Conservation (phyloP, 2,888 invertebrate species). For the Thecocarcelia acutangulata region DNA sequence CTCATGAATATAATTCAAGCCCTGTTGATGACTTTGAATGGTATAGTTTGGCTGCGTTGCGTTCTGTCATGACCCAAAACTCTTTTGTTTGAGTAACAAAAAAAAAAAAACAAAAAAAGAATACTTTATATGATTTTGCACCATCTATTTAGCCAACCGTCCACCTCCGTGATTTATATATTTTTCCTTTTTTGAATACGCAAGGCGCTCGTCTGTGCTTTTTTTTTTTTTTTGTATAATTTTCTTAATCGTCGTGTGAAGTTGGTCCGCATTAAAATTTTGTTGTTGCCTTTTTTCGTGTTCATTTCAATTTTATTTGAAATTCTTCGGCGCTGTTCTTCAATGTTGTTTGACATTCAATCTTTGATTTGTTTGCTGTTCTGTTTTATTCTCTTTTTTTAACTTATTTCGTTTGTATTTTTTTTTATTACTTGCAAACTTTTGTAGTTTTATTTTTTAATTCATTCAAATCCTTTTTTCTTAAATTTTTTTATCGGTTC, state of each 20-base stretch:
- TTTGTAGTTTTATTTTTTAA: constrained; percentile 75
- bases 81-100: constrained; percentile 58
- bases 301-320: constrained; percentile 75
- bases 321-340: constrained; percentile 73
- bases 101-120: background rate
- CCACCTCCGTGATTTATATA: constrained; percentile 54
- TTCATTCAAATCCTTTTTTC: constrained; percentile 69
- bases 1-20: constrained; percentile 78
- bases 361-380: constrained; percentile 67
- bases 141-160: constrained; percentile 59
- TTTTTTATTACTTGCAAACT: constrained; percentile 62
- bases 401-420: constrained; percentile 38
- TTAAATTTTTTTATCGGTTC: constrained; percentile 72
- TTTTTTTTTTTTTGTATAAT: constrained; percentile 28
- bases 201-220: constrained; percentile 58
- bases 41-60: constrained; percentile 36
- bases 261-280: constrained; percentile 62
- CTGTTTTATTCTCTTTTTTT: constrained; percentile 23
- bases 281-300: constrained; percentile 71
- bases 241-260: constrained; percentile 69
- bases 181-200: constrained; percentile 20
- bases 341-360: constrained; percentile 70
- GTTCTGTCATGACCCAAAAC: constrained; percentile 60
- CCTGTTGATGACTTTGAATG: constrained; percentile 70
- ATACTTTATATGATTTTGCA: constrained; percentile 64